Conservation (phyloP, 2,888 invertebrate species). For the Nymphalis c-album region DNA sequence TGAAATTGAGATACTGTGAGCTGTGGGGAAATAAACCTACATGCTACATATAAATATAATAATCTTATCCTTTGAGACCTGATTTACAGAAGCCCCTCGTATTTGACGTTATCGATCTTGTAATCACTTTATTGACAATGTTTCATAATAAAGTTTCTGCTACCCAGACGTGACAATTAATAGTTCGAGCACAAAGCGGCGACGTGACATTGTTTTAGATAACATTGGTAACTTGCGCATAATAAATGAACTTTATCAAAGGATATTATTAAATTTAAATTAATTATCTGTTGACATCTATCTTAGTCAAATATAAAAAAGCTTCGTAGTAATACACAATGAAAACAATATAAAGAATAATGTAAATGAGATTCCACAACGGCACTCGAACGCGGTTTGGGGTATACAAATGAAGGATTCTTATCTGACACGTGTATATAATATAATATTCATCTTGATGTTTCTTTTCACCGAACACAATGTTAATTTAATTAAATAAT, state of each 20-base stretch:
- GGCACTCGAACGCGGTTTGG: too few relatives aligned
- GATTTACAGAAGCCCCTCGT: neutral
- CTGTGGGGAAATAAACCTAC: too few relatives aligned
- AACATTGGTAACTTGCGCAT: slow-evolving; percentile 4
- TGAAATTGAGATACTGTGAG: too few relatives aligned
- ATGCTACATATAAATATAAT: neutral
- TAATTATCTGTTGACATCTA: neutral
- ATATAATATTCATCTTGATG: too few relatives aligned
- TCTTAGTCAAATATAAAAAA: too few relatives aligned
- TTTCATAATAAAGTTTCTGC: slow-evolving; percentile 6
- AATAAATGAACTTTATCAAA: neutral
- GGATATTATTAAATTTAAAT: neutral
- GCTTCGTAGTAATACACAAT: too few relatives aligned
- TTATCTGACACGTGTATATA: too few relatives aligned
- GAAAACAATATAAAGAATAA: too few relatives aligned
- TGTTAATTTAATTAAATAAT: too few relatives aligned
- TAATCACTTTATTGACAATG: slow-evolving; percentile 1
- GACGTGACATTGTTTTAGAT: slow-evolving; percentile 6
- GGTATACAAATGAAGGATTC: too few relatives aligned
- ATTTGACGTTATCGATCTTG: neutral
- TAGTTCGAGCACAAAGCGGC: slow-evolving; percentile 4
- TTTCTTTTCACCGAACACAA: too few relatives aligned
- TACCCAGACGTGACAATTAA: slow-evolving; percentile 8
- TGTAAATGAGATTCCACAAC: too few relatives aligned
- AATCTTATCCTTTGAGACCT: neutral